Evolutionary conservation across 2,888 invertebrate genomes (phyloP).

Genomic region (Nasonia oneida): DNA sequence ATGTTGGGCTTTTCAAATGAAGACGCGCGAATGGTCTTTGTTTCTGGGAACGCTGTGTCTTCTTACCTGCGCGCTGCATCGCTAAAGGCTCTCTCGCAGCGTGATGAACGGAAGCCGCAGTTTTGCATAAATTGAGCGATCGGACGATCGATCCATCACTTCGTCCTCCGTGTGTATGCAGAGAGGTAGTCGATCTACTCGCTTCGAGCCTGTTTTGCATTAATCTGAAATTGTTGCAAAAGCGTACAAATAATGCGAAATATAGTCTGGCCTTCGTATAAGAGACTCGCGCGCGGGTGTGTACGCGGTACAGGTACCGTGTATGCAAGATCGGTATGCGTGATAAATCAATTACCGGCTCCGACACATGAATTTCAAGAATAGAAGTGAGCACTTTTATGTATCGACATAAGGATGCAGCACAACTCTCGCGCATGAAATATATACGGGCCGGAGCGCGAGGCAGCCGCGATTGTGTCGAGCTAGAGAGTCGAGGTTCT

Average conservation of each 20-base stretch:
- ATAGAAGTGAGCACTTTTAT: constrained; percentile 61
- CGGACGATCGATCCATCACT: constrained; percentile 60
- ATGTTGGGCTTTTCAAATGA: constrained; percentile 7
- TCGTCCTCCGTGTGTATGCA: not conserved
- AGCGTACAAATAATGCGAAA: not conserved
- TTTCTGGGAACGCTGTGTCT: constrained; percentile 58
- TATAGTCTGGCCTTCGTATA: not conserved
- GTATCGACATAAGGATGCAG: constrained; percentile 58
- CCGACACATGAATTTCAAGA: constrained; percentile 60
- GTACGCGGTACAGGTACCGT: no score
- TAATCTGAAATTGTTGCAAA: not conserved
- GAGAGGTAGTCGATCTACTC: constrained; percentile 44
- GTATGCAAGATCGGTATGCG: constrained; percentile 23
- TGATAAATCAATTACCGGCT: constrained; percentile 62
- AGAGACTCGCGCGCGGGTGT: not conserved
- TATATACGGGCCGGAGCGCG: constrained; percentile 42
- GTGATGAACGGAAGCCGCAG: constrained; percentile 56
- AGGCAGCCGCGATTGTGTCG: constrained; percentile 40
- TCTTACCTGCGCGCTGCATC: constrained; percentile 10
- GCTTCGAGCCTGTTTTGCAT: not conserved
- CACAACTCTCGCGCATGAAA: constrained; percentile 61
- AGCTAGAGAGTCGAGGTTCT: not conserved
- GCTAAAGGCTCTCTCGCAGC: constrained; percentile 37
- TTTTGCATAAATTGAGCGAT: constrained; percentile 61
- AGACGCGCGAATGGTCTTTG: constrained; percentile 35